Evolutionary conservation across 2,797 vertebrate species (phyloP).

Genomic region (Pangasius macronema): DNA sequence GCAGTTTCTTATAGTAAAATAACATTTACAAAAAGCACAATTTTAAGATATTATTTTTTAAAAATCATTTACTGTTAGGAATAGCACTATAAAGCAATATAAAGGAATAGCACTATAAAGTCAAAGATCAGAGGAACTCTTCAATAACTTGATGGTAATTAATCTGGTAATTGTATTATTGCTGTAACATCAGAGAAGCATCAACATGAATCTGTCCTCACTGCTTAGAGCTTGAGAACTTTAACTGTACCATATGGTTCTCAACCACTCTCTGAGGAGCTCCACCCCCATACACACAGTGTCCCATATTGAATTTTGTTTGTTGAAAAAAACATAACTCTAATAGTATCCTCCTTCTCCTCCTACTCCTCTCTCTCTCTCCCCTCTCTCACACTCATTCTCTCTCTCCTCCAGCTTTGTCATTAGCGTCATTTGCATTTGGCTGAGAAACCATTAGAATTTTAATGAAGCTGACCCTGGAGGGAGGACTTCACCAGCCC

Average conservation of each 20-base stretch:
- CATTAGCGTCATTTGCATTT: conserved; percentile 82
- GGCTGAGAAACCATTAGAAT: conserved; percentile 82
- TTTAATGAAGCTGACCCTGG: conserved; percentile 81
- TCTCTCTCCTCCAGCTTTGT: conserved; percentile 61
- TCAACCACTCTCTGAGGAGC: conserved; percentile 49
- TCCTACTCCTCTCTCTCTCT: background rate
- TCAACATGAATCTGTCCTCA: conserved; percentile 42
- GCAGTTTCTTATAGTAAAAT: background rate
- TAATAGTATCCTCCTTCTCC: background rate
- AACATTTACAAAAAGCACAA: background rate
- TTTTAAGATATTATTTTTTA: background rate
- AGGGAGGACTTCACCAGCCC: conserved; percentile 70
- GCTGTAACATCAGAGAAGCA: conserved; percentile 28
- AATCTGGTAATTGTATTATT: conserved; percentile 36
- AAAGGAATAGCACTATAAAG: background rate
- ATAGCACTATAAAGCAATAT: background rate
- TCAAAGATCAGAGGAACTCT: background rate
- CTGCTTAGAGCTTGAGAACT: conserved; percentile 51
- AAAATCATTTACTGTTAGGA: background rate
- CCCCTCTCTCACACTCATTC: conserved; percentile 6
- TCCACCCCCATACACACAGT: conserved; percentile 41
- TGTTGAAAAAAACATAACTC: conserved; percentile 52
- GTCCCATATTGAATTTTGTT: conserved; percentile 40
- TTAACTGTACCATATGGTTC: conserved; percentile 61
- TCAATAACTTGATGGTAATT: conserved; percentile 22